These are phyloP conservation scores for Meteorus colon DNA, from an alignment of 2,888 invertebrate genomes.

Conservation along the genomic window DNA sequence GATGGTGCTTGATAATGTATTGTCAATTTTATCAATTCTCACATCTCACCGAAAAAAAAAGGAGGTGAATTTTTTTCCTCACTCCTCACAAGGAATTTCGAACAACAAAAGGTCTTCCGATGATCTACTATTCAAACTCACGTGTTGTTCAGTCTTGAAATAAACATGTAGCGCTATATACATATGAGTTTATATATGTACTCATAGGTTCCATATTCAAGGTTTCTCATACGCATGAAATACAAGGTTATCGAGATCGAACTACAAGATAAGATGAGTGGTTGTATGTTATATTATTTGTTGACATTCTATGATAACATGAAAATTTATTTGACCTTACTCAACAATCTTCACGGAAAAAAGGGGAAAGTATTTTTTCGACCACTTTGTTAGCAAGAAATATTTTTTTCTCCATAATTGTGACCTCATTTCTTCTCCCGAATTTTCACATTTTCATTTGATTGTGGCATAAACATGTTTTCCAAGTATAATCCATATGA, in stretches of 20 bases:
- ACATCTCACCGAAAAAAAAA: too few species aligned
- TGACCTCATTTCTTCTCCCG: background rate
- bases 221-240: slow-evolving; percentile 39
- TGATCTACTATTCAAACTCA: too few species aligned
- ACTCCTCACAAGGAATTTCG: too few species aligned
- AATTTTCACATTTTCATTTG: background rate
- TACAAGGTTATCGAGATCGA: slow-evolving; percentile 42
- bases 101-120: too few species aligned
- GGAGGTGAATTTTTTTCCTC: too few species aligned
- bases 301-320: background rate
- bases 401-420: background rate
- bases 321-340: too few species aligned
- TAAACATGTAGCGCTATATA: too few species aligned
- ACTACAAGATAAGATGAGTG: slow-evolving; percentile 7
- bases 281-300: background rate
- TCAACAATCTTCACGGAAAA: background rate
- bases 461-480: background rate
- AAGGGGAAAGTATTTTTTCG: background rate
- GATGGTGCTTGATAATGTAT: too few species aligned
- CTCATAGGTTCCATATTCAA: slow-evolving; percentile 39
- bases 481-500: background rate
- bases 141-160: too few species aligned
- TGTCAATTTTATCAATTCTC: too few species aligned
- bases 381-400: background rate
- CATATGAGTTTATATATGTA: too few species aligned